Percentiles rank a stretch among this genome's conserved stretches.
Conservation (phyloP, 23 tunicate species). For the Styela plicata region DNA sequence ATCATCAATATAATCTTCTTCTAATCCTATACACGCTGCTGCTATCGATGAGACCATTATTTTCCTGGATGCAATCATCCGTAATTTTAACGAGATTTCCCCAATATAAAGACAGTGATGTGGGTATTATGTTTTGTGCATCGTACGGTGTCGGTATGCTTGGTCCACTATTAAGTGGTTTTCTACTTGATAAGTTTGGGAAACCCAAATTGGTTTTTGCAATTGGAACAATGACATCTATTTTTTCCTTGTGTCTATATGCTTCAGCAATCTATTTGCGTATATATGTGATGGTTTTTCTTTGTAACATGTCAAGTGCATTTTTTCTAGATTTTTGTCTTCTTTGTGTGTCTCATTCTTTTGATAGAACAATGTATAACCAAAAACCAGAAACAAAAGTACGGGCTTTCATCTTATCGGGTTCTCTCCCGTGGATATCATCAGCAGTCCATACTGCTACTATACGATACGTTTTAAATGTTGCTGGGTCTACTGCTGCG, state of each 20-base stretch:
- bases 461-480: not conserved
- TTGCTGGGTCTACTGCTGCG: not conserved
- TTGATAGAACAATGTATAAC: not conserved
- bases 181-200: not conserved
- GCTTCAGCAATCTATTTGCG: not conserved
- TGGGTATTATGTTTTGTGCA: constrained; percentile 8
- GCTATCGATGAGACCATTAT: not conserved
- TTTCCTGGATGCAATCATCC: constrained; percentile 2
- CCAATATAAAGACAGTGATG: not conserved
- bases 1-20: not conserved
- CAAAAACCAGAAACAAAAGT: not conserved
- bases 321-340: constrained; percentile 19
- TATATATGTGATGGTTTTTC: not conserved
- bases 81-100: constrained; percentile 1
- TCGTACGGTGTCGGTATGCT: not conserved
- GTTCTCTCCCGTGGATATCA: constrained; percentile 3
- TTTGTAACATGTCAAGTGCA: not conserved
- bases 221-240: not conserved
- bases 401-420: constrained; percentile 6
- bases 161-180: constrained; percentile 13
- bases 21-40: not conserved
- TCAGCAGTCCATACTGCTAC: not conserved
- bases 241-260: not conserved
- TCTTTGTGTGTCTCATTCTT: constrained; percentile 14
- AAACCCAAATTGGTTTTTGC: not conserved